Evolutionary conservation across 2,888 invertebrate species (phyloP).

Genomic region (Dinocampus coccinellae): DNA sequence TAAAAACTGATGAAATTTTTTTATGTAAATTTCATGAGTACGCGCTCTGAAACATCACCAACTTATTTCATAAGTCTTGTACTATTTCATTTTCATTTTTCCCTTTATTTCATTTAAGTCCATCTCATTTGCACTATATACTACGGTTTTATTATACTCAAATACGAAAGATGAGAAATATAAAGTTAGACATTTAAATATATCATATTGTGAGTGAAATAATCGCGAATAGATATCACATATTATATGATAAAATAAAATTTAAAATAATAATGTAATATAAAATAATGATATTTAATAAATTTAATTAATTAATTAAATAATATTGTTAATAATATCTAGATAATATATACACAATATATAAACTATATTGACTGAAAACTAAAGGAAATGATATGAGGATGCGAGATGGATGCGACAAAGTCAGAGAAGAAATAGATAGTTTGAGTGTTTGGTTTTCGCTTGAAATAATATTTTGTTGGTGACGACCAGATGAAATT

Average conservation of each 20-base stretch:
- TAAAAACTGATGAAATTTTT: too few relatives aligned
- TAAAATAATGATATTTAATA: too few relatives aligned
- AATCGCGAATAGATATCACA: too few relatives aligned
- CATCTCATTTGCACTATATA: background rate
- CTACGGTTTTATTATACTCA: background rate
- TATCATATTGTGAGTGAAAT: background rate
- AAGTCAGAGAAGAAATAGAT: background rate
- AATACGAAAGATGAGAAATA: background rate
- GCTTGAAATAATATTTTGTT: conserved; percentile 24
- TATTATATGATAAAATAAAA: too few relatives aligned
- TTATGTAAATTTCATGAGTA: too few relatives aligned
- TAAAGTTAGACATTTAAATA: background rate
- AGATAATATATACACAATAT: too few relatives aligned
- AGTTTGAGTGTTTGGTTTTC: background rate
- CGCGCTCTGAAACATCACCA: too few relatives aligned
- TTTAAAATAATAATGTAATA: too few relatives aligned
- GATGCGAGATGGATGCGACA: background rate
- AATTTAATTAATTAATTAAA: too few relatives aligned
- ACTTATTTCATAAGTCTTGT: too few relatives aligned
- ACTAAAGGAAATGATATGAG: background rate
- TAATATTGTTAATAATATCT: too few relatives aligned
- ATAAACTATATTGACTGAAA: too few relatives aligned
- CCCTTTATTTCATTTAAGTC: background rate
- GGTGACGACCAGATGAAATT: conserved; percentile 5
- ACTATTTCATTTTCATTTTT: background rate